Base-by-base conservation (phyloP, 2,113 vertebrate genomes). In the Rhadina sibilatrix region DNA sequence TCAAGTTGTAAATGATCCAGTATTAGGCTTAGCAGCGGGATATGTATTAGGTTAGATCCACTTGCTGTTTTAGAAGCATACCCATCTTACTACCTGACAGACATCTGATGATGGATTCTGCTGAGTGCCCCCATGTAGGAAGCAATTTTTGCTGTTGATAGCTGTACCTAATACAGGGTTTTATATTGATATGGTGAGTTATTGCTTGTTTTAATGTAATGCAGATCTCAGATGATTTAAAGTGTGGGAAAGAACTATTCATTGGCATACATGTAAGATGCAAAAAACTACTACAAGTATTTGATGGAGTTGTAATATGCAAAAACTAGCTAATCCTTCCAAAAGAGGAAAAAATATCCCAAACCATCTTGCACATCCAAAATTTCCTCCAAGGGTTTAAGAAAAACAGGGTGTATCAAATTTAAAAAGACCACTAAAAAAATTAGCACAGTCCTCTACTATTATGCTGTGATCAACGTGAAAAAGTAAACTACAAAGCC, bases 201-300 rank as follows among this genome's bases (percentile, higher is more conserved):
- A 89, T 47, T 47, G 28, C 12, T 80, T 90, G 46, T 37, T 80
- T 88, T 65, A 92, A 86, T 65, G 47, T 64, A 56, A 85, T 75
- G 72, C 54, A 95, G 74, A 70, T 85, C 64, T 92, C 57, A 71
- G 94, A 57, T 89, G 78, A 97, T 59, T 84, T 84, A 80, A 96
- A 90, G 37, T 84, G 79, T 92, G 56, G 70, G 53, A 97, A 97
- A 81, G 61, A 96, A 87, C 47, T 19, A 11, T 86, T 96, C 69
- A 88, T 3, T 95, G 92, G 70, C 81, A 84, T 82, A 66, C 9
- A 42, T 17, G 5, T 87, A 78, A 91, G 82, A 79, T 24, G 15
- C 76, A 88, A 83, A 87, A 87, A 97, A 93, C 92, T 90, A 16
- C 31, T 84, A 47, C 52, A 91, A 96, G 77, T 52, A 95, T 92